phyloP scores from a whole-genome alignment of 2,888 invertebrate species.

The Pinctada fucata region DNA sequence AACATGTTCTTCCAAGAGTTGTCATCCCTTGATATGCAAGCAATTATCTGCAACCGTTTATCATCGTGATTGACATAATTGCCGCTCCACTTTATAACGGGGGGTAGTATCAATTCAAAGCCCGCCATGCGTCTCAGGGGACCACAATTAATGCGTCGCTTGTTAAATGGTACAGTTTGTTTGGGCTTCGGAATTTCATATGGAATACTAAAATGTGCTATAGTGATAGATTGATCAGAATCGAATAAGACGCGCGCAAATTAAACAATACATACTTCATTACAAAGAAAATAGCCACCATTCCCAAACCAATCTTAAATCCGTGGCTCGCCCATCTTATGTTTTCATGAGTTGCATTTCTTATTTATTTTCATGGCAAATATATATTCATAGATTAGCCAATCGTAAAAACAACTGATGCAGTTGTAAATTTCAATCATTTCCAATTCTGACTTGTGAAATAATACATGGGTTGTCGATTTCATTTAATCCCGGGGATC shows the following conservation, averaged over 20 bases:
- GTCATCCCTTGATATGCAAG: constrained; percentile 29
- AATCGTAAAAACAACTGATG: constrained; percentile 26
- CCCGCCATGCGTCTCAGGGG: not conserved
- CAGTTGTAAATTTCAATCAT: constrained; percentile 22
- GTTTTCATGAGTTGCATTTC: constrained; percentile 32
- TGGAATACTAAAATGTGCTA: constrained; percentile 21
- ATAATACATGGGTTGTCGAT: constrained; percentile 31
- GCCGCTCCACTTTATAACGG: constrained; percentile 22
- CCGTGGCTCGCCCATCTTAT: constrained; percentile 4
- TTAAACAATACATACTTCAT: constrained; percentile 32
- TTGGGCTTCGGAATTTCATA: constrained; percentile 29
- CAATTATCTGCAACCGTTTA: constrained; percentile 30
- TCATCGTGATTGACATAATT: constrained; percentile 29
- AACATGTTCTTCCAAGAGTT: not conserved
- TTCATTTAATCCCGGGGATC: constrained; percentile 17
- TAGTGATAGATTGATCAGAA: constrained; percentile 26
- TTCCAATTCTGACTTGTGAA: constrained; percentile 16
- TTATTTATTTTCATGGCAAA: constrained; percentile 30
- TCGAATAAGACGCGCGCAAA: constrained; percentile 31
- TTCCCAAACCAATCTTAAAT: constrained; percentile 32
- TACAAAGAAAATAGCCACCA: constrained; percentile 26
- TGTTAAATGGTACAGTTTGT: constrained; percentile 24
- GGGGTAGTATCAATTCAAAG: constrained; percentile 5
- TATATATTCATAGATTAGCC: constrained; percentile 34
- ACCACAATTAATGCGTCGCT: constrained; percentile 15